Base-by-base conservation (phyloP, 1,140 invertebrate species). In the Drosophila sechellia region DNA sequence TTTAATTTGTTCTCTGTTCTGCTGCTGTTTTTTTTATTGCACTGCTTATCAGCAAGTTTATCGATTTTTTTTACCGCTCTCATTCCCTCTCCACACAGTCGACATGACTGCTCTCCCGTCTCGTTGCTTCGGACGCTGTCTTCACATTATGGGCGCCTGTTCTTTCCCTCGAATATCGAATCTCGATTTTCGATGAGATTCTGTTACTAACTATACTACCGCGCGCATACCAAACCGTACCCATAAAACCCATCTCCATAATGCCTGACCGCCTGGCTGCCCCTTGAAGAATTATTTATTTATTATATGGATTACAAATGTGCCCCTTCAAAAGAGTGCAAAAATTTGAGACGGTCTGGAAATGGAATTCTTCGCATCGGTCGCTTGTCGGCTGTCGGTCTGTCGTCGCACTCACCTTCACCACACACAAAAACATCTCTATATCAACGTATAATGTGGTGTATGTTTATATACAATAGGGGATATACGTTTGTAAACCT, bases 111-210 rank as follows among this genome's bases (percentile, higher is more conserved):
- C 35, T 49, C 43, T 49, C 31, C 27, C 48, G 55, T 54, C 54
- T 49, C 37, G 35, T 27, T 31, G 40, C 27, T 31, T 15, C 39
- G 12, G 27, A 58, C 27, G 45, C 65, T 56, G 40, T 43, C 55
- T 60, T n/a, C 15, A 35, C 13, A 40, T 79, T 72, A 80, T 91
- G 90, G 72, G 90, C 90, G 81, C 90, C 90, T 91, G 83, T 81
- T 91, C 80, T 91, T 91, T 91, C 90, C 90, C 90, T 91, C 90
- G 90, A 91, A 91, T 91, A 91, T 91, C 90, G 90, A 91, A 91
- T 91, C 90, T 91, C 90, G 90, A 90, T 91, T 91, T 63, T 91
- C 90, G 86, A 90, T 90, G 90, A 91, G 90, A 81, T 91, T 91
- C 89, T 81, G 74, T 87, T 89, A 89, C 79, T 76, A 54, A 68